Conservation (phyloP, 2,797 vertebrate species). For the Otolemur crassicaudatus region DNA sequence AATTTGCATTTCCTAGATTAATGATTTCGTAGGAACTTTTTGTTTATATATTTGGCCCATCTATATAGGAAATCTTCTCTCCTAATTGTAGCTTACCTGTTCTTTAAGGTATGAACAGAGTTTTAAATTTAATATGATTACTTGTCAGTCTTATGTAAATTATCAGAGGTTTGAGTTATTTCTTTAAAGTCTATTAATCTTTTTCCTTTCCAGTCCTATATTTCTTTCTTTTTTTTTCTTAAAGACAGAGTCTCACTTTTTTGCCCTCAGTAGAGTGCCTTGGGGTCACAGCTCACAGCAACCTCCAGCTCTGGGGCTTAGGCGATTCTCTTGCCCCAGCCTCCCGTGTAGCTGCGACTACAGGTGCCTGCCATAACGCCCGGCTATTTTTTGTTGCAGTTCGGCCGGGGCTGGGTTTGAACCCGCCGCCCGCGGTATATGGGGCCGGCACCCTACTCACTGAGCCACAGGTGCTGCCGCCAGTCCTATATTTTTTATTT, state of each 20-base stretch:
- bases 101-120: not conserved
- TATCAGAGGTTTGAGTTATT: not conserved
- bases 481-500: not conserved
- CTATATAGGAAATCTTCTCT: not conserved
- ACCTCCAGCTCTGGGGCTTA: too few species aligned
- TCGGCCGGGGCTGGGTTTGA: too few species aligned
- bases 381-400: too few species aligned
- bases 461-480: too few species aligned
- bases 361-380: too few species aligned
- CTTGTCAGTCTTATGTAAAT: not conserved
- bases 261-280: too few species aligned
- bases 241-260: too few species aligned
- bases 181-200: not conserved
- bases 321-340: too few species aligned
- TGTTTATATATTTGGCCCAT: not conserved
- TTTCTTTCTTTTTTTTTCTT: not conserved
- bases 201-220: not conserved
- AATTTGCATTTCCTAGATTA: not conserved
- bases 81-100: not conserved
- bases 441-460: too few species aligned
- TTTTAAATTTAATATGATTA: not conserved
- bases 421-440: too few species aligned
- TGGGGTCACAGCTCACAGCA: too few species aligned
- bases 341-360: too few species aligned
- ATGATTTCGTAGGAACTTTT: not conserved